Evolutionary conservation across 2,113 vertebrate species (phyloP).

Genomic region (Oriolus oriolus): DNA sequence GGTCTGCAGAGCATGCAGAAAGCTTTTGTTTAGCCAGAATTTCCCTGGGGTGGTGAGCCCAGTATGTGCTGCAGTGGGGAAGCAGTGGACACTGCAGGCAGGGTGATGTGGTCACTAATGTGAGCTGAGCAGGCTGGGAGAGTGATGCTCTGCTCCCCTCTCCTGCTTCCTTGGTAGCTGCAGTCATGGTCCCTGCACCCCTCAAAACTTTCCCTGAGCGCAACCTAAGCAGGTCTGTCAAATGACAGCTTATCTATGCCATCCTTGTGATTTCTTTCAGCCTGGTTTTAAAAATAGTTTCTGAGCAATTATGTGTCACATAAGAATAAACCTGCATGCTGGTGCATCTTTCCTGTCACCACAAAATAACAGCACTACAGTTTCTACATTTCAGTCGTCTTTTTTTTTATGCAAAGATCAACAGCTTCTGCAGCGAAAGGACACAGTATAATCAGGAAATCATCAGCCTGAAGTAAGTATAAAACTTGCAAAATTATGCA

Average conservation of each 20-base stretch:
- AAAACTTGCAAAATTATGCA: slow-evolving; percentile 16
- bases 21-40: not conserved
- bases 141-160: not conserved
- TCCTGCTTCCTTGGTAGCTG: not conserved
- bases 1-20: not conserved
- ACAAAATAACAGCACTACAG: not conserved
- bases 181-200: not conserved
- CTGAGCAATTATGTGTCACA: not conserved
- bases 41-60: not conserved
- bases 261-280: not conserved
- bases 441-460: slow-evolving; percentile 23
- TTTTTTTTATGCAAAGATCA: not conserved
- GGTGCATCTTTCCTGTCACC: slow-evolving; percentile 16
- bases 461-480: slow-evolving; percentile 5
- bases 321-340: slow-evolving; percentile 36
- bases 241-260: not conserved
- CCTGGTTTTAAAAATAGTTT: slow-evolving; percentile 11
- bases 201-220: not conserved
- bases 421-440: slow-evolving; percentile 22
- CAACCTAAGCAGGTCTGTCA: not conserved
- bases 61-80: not conserved
- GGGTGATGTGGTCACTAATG: not conserved
- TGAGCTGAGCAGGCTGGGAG: not conserved
- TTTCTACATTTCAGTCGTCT: not conserved
- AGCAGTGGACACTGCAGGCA: not conserved